These are phyloP conservation scores for Amblyopsis rosae DNA, from an alignment of 2,113 vertebrate genomes.

Conservation along the genomic window DNA sequence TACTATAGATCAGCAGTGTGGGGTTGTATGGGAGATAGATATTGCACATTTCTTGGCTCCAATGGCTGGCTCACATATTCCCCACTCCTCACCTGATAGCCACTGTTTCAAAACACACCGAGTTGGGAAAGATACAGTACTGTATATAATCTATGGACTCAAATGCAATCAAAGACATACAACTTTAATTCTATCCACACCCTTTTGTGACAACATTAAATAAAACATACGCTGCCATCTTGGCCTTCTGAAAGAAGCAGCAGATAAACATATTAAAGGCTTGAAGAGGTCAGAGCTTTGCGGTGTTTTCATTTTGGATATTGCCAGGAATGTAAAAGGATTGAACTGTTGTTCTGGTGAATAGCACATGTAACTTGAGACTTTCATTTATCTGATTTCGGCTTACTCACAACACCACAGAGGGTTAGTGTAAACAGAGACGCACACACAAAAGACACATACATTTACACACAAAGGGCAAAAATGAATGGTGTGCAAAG, in stretches of 20 bases:
- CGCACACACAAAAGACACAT: conserved; percentile 13
- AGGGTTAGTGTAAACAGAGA: conserved; percentile 18
- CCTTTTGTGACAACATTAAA: neutral
- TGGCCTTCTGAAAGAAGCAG: conserved; percentile 37
- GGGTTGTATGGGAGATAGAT: no score
- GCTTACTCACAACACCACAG: conserved; percentile 24
- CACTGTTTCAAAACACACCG: no score
- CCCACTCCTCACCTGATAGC: no score
- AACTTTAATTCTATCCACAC: neutral
- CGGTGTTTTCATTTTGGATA: conserved; percentile 55
- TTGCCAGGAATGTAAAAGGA: conserved; percentile 49
- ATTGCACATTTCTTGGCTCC: no score
- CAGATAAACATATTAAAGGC: conserved; percentile 36
- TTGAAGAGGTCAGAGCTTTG: conserved; percentile 44
- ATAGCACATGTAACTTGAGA: conserved; percentile 33
- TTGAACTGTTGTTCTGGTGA: conserved; percentile 14
- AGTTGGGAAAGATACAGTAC: no score
- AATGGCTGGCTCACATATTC: no score
- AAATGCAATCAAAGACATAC: neutral
- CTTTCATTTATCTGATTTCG: conserved; percentile 46
- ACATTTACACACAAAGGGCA: neutral
- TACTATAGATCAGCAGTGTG: no score
- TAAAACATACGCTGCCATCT: conserved; percentile 26
- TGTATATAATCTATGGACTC: neutral
- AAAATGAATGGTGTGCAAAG: conserved; percentile 65